A percentile compares a stretch with the other conserved stretches of the same genome.
Evolutionary conservation across 2,888 invertebrate genomes (phyloP).

Genomic region (Platyscelio sp.): DNA sequence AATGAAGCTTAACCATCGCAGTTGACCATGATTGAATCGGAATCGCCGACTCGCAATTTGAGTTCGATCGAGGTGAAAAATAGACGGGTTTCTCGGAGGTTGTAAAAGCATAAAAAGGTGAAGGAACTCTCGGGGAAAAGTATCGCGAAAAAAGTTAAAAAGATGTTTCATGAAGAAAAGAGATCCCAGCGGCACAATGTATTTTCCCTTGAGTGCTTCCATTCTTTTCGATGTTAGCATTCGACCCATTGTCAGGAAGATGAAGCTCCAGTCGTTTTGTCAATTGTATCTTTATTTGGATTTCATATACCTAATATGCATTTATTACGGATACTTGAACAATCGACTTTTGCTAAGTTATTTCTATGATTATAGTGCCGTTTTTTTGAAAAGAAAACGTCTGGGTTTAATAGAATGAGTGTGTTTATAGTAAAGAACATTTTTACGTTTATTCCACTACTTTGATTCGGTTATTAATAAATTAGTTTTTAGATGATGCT

Average conservation of each 20-base stretch:
- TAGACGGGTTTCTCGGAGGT: neutral
- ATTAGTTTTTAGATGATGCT: no score
- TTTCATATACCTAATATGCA: slow-evolving; percentile 14
- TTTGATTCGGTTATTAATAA: no score
- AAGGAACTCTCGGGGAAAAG: slow-evolving; percentile 22
- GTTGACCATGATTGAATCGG: slow-evolving; percentile 11
- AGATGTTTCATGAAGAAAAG: slow-evolving; percentile 22
- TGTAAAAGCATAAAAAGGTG: slow-evolving; percentile 40
- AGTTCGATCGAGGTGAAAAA: slow-evolving; percentile 22
- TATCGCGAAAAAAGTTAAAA: slow-evolving; percentile 27
- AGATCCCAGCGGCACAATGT: slow-evolving; percentile 20
- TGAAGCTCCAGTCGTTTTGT: slow-evolving; percentile 11
- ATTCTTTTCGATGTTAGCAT: neutral
- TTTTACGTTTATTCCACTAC: no score
- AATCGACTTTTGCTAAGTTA: neutral
- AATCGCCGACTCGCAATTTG: neutral
- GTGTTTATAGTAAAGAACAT: no score
- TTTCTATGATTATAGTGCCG: no score
- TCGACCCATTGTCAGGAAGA: slow-evolving; percentile 8
- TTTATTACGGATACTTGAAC: slow-evolving; percentile 15
- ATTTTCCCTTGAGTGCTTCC: slow-evolving; percentile 6
- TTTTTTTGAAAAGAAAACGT: no score
- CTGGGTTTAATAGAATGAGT: no score
- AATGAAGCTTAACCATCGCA: neutral
- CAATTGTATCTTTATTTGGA: slow-evolving; percentile 21